Conservation (phyloP, 2,797 vertebrate species). For the Helicolenus hilgendorfi region DNA sequence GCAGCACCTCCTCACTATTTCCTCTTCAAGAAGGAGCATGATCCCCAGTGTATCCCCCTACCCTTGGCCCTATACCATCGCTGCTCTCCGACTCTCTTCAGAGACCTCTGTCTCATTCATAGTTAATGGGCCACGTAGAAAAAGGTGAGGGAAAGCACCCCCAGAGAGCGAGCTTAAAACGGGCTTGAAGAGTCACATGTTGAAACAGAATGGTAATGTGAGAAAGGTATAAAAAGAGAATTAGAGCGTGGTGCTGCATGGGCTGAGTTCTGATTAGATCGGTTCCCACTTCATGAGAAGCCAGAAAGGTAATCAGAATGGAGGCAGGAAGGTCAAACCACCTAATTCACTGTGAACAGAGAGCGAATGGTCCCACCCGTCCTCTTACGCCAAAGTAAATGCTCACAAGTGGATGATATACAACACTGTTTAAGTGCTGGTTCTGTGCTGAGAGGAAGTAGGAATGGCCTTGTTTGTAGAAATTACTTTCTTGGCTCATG, state of each 20-base stretch:
- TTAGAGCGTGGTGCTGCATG: constrained; percentile 18
- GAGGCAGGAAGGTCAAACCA: constrained; percentile 23
- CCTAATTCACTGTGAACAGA: constrained; percentile 10
- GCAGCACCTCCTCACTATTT: constrained; percentile 22
- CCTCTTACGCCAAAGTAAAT: neutral
- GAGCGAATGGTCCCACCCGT: neutral
- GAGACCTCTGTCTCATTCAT: constrained; percentile 63
- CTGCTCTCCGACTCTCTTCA: constrained; percentile 26
- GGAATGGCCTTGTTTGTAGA: neutral
- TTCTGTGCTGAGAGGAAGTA: neutral
- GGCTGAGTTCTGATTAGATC: constrained; percentile 11
- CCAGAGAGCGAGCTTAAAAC: constrained; percentile 22
- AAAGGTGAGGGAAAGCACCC: constrained; percentile 46
- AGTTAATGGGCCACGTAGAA: constrained; percentile 58
- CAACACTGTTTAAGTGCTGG: neutral
- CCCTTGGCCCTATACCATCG: constrained; percentile 28
- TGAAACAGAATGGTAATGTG: constrained; percentile 51
- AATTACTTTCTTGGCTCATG: neutral
- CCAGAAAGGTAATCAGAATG: constrained; percentile 14
- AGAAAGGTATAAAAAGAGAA: constrained; percentile 24
- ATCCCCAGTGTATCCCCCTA: constrained; percentile 2
- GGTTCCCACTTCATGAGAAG: constrained; percentile 24
- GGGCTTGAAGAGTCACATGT: constrained; percentile 8
- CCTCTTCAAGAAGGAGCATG: constrained; percentile 7
- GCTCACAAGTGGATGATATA: constrained; percentile 3